Base-by-base conservation (phyloP, 2,888 invertebrate species). In the Oconnorella tubifera region DNA sequence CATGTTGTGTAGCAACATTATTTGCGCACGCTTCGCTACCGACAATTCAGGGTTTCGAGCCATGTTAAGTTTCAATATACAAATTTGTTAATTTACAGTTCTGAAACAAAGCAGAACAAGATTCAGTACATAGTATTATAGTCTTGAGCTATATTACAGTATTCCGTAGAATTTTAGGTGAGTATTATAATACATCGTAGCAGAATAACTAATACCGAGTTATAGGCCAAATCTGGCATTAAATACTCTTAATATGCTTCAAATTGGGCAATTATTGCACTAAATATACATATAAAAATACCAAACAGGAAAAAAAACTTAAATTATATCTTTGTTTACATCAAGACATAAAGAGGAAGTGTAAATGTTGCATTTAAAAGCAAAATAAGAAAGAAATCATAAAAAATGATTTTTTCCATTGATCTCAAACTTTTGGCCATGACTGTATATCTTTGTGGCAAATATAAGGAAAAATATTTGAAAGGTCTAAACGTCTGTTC, bases 81-180 rank as follows among this genome's bases (percentile, higher is more conserved):
- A 40, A 40, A 40, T 40, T 14, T 40, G 40, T 14, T 40, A 40
- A 40, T 40, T 40, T 40, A 40, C 40, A 40, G 40, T 19, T 40
- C 40, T 40, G 40, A 40, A 40, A 19, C 40, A 40, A 40, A 40
- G 19, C 40, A 40, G 40, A 40, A 40, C 40, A 40, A 40, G 6
- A 40, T 40, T 40, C 40, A 40, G 40, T 19, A 40, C 40, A 40
- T 40, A 40, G 40, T 40, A 40, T 40, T 40, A 40, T 40, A 40
- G 40, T 40, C 40, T 6, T n/a, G 40, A 40, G 40, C 40, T 6
- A 40, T 40, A 40, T 40, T 40, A 40, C 40, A 40, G 40, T 19
- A 40, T 40, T 40, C 40, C 10, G 40, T 40, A 40, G 40, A 40
- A 40, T 40, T 40, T 19, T 40, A 40, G 40, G 40, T 40, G 40